Evolutionary conservation across 2,888 invertebrate genomes (phyloP), one percentile per base, ranked within the genome.

Genomic region (Drosophila barbarae): DNA sequence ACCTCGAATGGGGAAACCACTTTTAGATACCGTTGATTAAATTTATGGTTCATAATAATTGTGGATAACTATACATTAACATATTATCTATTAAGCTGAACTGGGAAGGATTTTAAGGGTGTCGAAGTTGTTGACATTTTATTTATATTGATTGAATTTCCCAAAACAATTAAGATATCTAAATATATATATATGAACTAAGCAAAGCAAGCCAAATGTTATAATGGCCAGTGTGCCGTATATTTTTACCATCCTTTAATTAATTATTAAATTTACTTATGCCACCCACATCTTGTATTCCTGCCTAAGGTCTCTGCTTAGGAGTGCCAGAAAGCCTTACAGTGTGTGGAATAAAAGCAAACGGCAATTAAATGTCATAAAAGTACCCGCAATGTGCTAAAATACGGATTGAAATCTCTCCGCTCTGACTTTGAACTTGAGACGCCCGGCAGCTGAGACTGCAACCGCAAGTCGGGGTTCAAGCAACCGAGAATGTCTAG

Each of bases 341-440:
- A 13, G 35, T 34, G 35, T 36, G 44, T 10, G 51, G 63, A 36
- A 34, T 56, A 56, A 69, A 49, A 65, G 65, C 57, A 42, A 57
- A 69, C 32, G 69, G 59, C 59, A 66, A 69, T 66, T 66, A 66
- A 58, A 69, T 69, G 69, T 32, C 50, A 57, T 36, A 56, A 41
- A 64, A 38, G 35, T n/a, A 18, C 28, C 18, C 13, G 28, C 56
- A 55, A 67, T 41, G 34, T 49, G 41, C 38, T 67, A 51, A 70
- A 46, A 35, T 47, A 70, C 23, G 63, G 71, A 41, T 56, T 49
- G 39, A 47, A 61, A 67, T 71, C 47, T 42, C 47, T 36, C 34
- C 18, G 26, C 32, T 38, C 30, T 44, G 71, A 35, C 47, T 50
- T 68, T 71, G 41, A 67, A 47, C 41, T 49, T 52, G 51, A 52